Percentiles rank a stretch among this genome's conserved stretches.
Conservation (phyloP, 1,140 invertebrate genomes). For the Chymomyza costata region DNA sequence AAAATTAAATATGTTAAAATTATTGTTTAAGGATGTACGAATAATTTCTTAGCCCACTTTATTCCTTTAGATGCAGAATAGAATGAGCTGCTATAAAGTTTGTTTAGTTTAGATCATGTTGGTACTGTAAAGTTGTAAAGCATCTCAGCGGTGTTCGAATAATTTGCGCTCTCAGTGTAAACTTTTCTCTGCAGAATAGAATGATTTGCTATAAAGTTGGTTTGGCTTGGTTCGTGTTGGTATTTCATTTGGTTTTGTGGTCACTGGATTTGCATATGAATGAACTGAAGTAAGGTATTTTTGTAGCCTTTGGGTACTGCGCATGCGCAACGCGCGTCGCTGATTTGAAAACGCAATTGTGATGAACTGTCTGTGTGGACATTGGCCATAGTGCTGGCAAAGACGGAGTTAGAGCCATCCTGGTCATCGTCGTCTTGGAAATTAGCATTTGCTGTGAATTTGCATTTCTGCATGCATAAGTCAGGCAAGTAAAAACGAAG, state of each 20-base stretch:
- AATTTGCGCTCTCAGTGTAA: not conserved
- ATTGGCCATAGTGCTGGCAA: not conserved
- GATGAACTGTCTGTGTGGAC: constrained; percentile 52
- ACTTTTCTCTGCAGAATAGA: not conserved
- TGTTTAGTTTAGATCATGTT: not conserved
- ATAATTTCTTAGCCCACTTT: no score
- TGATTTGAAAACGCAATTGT: constrained; percentile 62
- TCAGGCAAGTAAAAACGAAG: constrained; percentile 28
- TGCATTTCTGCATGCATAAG: constrained; percentile 70
- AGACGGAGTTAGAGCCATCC: constrained; percentile 1
- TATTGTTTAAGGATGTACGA: no score
- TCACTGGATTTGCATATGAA: constrained; percentile 67
- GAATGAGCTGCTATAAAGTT: not conserved
- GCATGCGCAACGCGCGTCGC: constrained; percentile 35
- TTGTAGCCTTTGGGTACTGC: constrained; percentile 8
- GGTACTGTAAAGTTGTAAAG: not conserved
- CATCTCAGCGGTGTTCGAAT: not conserved
- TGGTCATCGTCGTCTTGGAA: constrained; percentile 59
- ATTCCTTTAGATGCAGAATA: not conserved
- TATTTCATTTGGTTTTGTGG: constrained; percentile 61
- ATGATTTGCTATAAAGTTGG: not conserved
- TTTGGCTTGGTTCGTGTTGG: constrained; percentile 51
- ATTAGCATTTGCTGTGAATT: constrained; percentile 66
- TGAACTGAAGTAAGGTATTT: constrained; percentile 24
- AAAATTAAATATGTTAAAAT: not conserved